A percentile compares a stretch with the other conserved stretches of the same genome.
Evolutionary conservation across 35 echinoderm and acorn worm species (phyloP).

Genomic region (Lytechinus pictus): DNA sequence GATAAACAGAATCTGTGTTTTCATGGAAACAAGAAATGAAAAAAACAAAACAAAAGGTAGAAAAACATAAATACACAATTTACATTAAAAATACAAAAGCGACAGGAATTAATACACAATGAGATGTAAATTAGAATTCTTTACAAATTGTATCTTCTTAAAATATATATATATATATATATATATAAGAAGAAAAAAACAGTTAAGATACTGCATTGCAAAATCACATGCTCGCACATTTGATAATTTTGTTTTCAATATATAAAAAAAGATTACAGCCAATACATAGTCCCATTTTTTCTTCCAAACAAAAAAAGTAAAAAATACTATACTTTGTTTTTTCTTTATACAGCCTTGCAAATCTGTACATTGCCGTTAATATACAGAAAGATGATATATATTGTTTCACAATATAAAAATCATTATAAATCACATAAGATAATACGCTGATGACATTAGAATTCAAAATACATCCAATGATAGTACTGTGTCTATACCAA

Average conservation of each 20-base stretch:
- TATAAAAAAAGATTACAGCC: not conserved
- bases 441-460: not conserved
- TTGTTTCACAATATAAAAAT: conserved; percentile 21
- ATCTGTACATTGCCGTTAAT: not conserved
- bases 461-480: not conserved
- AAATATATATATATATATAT: not conserved
- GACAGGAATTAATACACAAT: not conserved
- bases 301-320: not conserved
- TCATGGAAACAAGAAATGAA: conserved; percentile 2
- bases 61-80: not conserved
- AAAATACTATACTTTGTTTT: not conserved
- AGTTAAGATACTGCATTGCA: not conserved
- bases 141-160: not conserved
- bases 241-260: not conserved
- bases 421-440: not conserved
- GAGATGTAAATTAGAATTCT: not conserved
- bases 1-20: not conserved
- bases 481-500: not conserved
- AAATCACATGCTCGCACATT: not conserved
- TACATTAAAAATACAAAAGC: not conserved
- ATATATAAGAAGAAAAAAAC: not conserved
- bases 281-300: not conserved
- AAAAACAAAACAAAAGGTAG: not conserved
- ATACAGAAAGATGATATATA: not conserved
- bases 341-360: conserved; percentile 11